phyloP scores from a whole-genome alignment of 2,113 vertebrate species.

The Ginglymostoma cirratum region DNA sequence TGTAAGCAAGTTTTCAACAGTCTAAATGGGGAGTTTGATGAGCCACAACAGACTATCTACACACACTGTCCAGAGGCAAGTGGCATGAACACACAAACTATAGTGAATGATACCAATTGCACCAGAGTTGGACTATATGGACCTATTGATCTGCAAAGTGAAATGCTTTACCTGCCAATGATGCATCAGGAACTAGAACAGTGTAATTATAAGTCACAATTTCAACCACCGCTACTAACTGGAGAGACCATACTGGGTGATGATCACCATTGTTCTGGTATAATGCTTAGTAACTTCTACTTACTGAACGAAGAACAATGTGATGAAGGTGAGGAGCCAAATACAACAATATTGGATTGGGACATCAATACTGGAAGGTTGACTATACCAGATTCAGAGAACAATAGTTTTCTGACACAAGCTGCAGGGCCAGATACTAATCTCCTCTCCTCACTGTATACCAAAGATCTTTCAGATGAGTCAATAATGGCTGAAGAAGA shows the following conservation, averaged over 20 bases:
- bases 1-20: constrained; percentile 27
- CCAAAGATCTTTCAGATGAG: constrained; percentile 42
- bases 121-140: background rate
- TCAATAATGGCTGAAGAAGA: constrained; percentile 48
- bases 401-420: background rate
- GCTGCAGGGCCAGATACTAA: constrained; percentile 9
- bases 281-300: background rate
- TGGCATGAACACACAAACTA: too few species aligned
- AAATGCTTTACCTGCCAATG: background rate
- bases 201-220: background rate
- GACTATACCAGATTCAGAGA: constrained; percentile 47
- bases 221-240: background rate
- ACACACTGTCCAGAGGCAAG: too few species aligned
- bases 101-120: background rate
- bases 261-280: background rate
- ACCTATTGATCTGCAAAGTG: background rate
- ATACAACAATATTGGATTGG: constrained; percentile 51
- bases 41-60: background rate
- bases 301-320: background rate
- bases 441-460: constrained; percentile 53
- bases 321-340: background rate
- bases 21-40: background rate
- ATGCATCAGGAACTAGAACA: background rate
- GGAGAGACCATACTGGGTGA: background rate
- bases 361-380: constrained; percentile 53